Base-by-base conservation (phyloP, 2,888 invertebrate species). In the Melinopterus prodromus region DNA sequence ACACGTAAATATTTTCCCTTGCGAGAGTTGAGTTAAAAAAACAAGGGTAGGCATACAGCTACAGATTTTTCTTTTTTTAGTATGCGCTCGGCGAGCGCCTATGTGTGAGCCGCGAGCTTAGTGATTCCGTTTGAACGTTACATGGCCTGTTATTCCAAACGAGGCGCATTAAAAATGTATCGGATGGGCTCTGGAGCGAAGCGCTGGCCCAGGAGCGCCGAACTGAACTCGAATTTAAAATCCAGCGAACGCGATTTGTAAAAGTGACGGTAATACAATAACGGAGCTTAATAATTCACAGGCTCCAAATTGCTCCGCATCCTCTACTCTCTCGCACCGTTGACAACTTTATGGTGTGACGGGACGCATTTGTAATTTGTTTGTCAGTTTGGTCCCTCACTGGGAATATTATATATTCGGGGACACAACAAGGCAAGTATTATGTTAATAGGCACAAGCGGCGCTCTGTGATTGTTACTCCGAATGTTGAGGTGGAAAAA, bases 121-220 rank as follows among this genome's bases (percentile, higher is more conserved):
- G 53, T 53, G 53, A 53, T 53, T 53, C 53, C 53, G 53, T 53
- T 53, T 53, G 53, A 53, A 53, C 53, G 53, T 53, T 53, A 53
- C 53, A 53, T 53, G 53, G 53, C 53, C 53, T 53, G 53, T 53
- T 53, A 53, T 53, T 53, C 53, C 53, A 53, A 53, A 53, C 53
- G 53, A 53, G 53, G 53, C 53, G 53, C 53, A 53, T 53, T 53
- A 53, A 53, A 53, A 53, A 53, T 53, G 53, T 53, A 53, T 53
- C 53, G 53, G 53, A 53, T 53, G 53, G 53, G 53, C 1, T 12
- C 53, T 53, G 9, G 53, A 12, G 9, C 53, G 9, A 9, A 53
- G 53, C 53, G 12, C 53, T 26, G 26, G 26, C 26, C 26, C 26
- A 26, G 26, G 53, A 53, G 53, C 53, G 53, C 53, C 53, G 53